Evolutionary conservation across 2,888 invertebrate species (phyloP), one percentile per base, ranked within the genome.

Genomic region (Odontocerum albicorne): DNA sequence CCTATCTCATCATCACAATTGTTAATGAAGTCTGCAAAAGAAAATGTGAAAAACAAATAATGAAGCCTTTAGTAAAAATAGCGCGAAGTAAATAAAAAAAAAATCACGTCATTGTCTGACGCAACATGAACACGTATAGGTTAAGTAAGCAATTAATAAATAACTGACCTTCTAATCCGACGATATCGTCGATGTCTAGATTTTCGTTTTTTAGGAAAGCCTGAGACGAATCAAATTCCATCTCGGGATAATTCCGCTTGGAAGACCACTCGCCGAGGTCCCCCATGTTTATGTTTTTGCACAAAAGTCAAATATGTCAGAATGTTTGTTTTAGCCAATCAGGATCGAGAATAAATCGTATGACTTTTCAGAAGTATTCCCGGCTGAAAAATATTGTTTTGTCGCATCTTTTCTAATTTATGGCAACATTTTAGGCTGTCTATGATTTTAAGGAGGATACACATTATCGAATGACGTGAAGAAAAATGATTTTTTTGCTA

Each of bases 101-200:
- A 16, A 15, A 38, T 15, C 38, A 38, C 2, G 16, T 12, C n/a
- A 27, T 39, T 42, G 12, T 47, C 51, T 56, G 56, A 56, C 51
- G 56, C 56, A 56, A 56, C 52, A 47, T 17, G 31, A 15, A 15
- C 15, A 32, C 31, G 17, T 17, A 3, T 20, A 49, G 21, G 35
- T 44, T 27, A 51, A 13, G 15, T n/a, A 47, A 47, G 22, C 22
- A 27, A 33, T 21, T 17, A 16, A 59, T 55, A 60, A 44, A 54
- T 46, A 57, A 68, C 72, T 72, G 76, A 86, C 87, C 87, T 72
- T 87, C 86, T 62, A 87, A 80, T 67, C 84, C 86, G 63, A 81
- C 77, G 39, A 87, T 77, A 66, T 87, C 87, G 60, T 81, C 81
- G 22, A 86, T 74, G 70, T 84, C 84, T 67, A 86, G 86, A 47